These are phyloP conservation scores for Dipodomys spectabilis DNA, from an alignment of 2,113 vertebrate species.

Conservation along the genomic window DNA sequence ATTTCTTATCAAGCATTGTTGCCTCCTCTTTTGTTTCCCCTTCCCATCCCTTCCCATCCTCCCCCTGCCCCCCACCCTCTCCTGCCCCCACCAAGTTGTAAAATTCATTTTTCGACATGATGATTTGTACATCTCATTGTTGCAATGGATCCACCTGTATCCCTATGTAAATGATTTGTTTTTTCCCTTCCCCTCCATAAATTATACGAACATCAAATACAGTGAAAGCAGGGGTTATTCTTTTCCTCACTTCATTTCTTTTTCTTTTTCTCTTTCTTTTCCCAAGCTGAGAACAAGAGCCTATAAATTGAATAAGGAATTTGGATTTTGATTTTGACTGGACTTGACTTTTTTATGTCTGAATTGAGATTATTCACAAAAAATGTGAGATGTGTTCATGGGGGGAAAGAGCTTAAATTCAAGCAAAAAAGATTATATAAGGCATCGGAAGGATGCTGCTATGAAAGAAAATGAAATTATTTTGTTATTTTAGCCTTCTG, in stretches of 20 bases:
- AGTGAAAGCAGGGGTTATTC: too few species aligned
- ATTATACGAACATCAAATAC: too few species aligned
- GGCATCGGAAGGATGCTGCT: not conserved
- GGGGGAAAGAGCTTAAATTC: not conserved
- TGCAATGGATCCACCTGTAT: too few species aligned
- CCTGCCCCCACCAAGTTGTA: too few species aligned
- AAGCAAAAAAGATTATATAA: not conserved
- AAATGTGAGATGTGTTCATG: not conserved
- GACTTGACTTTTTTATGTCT: not conserved
- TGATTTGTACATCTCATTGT: too few species aligned
- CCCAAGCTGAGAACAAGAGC: not conserved
- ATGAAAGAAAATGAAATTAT: constrained; percentile 21
- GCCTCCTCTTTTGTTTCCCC: too few species aligned
- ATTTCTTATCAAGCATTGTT: not conserved
- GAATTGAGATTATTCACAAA: not conserved
- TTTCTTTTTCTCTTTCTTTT: not conserved
- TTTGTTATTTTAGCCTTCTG: constrained; percentile 9
- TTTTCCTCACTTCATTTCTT: not conserved
- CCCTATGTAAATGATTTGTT: too few species aligned
- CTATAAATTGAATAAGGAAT: not conserved
- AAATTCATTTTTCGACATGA: too few species aligned
- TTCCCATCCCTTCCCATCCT: not conserved
- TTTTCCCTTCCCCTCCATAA: too few species aligned
- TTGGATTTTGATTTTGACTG: constrained; percentile 28
- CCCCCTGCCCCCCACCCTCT: too few species aligned